Conservation (phyloP, 2,113 vertebrate genomes). For the Turnix velox region DNA sequence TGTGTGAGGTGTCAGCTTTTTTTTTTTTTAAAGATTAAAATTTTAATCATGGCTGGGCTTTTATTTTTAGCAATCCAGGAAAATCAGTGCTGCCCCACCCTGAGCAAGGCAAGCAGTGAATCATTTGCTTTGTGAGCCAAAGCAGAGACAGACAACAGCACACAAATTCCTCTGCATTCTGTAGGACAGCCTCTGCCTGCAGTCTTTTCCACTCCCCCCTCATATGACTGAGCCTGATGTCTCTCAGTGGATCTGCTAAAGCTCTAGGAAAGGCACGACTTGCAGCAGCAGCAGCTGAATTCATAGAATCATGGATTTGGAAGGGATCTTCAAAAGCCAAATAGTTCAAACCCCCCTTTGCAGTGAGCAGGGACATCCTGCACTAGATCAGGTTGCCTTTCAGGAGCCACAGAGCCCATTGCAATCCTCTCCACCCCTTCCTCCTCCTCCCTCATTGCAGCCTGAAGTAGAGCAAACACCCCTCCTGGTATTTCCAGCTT, state of each 20-base stretch:
- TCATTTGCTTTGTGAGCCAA: not conserved
- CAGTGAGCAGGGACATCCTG: too few species aligned
- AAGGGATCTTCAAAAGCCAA: too few species aligned
- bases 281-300: not conserved
- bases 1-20: not conserved
- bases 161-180: not conserved
- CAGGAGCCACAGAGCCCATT: not conserved
- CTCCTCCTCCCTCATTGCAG: not conserved
- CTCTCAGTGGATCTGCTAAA: not conserved
- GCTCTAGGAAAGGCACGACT: not conserved
- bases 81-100: not conserved
- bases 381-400: too few species aligned
- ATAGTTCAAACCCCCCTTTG: too few species aligned
- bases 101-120: not conserved
- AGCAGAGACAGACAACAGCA: not conserved
- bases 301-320: too few species aligned
- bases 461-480: not conserved
- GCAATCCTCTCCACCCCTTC: not conserved
- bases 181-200: not conserved
- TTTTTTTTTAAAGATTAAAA: not conserved
- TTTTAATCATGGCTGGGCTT: not conserved
- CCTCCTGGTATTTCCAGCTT: not conserved
- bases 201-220: not conserved
- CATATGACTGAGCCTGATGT: not conserved
- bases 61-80: constrained; percentile 15